phyloP scores from a whole-genome alignment of 2,888 invertebrate species.

The Koerneria pararmatus region DNA sequence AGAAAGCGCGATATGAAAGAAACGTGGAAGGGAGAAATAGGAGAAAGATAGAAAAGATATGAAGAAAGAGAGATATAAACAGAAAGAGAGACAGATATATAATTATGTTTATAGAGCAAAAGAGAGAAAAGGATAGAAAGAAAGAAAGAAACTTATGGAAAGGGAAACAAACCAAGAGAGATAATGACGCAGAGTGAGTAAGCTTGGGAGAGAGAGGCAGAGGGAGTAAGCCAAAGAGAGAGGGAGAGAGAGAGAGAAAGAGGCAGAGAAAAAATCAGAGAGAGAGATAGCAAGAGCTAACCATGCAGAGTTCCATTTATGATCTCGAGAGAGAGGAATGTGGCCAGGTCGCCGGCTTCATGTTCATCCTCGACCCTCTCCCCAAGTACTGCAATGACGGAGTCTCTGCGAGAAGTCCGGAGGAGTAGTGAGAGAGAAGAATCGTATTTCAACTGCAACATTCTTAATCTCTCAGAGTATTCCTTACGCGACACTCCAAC shows the following conservation, averaged over 20 bases:
- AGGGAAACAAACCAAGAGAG: constrained; percentile 7
- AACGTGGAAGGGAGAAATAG: neutral
- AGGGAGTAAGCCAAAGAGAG: too few relatives aligned
- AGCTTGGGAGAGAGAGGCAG: too few relatives aligned
- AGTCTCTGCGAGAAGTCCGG: neutral
- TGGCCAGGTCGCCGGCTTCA: constrained; percentile 35
- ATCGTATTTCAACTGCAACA: constrained; percentile 19
- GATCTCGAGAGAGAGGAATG: constrained; percentile 36
- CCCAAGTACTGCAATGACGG: constrained; percentile 9
- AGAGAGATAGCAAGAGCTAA: constrained; percentile 13
- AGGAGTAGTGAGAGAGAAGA: constrained; percentile 15
- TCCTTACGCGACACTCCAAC: too few relatives aligned
- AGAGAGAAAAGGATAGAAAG: neutral
- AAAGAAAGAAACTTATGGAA: neutral
- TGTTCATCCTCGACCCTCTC: constrained; percentile 13
- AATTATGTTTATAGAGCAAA: neutral
- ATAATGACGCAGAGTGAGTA: constrained; percentile 1
- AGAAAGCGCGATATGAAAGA: neutral
- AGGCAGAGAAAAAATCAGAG: too few relatives aligned
- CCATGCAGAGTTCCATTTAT: constrained; percentile 35
- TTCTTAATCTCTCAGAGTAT: too few relatives aligned
- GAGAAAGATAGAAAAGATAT: neutral
- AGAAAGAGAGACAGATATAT: neutral
- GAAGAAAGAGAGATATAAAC: neutral
- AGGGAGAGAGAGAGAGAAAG: too few relatives aligned